A percentile compares a stretch with the other conserved stretches of the same genome.
Conservation (phyloP, 2,888 invertebrate genomes). For the Drosophila greeni region DNA sequence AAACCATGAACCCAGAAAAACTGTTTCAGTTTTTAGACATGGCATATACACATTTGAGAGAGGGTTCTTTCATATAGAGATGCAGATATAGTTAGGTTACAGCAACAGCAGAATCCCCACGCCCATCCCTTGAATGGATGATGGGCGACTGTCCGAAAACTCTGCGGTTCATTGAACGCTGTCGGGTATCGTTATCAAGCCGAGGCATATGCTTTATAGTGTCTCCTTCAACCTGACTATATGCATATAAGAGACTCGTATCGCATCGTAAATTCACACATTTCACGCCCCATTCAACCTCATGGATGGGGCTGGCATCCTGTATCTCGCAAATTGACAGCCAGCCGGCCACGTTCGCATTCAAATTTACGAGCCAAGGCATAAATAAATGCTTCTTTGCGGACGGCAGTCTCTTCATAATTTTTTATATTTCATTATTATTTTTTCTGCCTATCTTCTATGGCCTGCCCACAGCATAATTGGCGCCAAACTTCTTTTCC, state of each 20-base stretch:
- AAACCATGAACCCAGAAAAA: slow-evolving; percentile 20
- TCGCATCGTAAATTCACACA: slow-evolving; percentile 64
- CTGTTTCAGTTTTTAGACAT: neutral
- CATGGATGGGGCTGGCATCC: slow-evolving; percentile 47
- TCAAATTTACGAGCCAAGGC: slow-evolving; percentile 60
- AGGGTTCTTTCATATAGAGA: slow-evolving; percentile 1
- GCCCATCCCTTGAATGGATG: slow-evolving; percentile 24
- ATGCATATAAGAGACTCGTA: slow-evolving; percentile 32
- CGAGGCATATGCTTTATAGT: slow-evolving; percentile 10
- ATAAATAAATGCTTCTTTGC: slow-evolving; percentile 53
- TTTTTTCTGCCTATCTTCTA: slow-evolving; percentile 14
- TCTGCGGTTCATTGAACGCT: slow-evolving; percentile 67
- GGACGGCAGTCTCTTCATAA: slow-evolving; percentile 34
- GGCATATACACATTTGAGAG: slow-evolving; percentile 4
- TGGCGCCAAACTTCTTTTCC: slow-evolving; percentile 38
- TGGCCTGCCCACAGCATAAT: slow-evolving; percentile 39
- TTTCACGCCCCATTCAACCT: slow-evolving; percentile 63
- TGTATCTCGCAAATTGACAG: slow-evolving; percentile 63
- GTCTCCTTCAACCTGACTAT: slow-evolving; percentile 51
- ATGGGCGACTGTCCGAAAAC: slow-evolving; percentile 24
- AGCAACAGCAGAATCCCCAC: slow-evolving; percentile 1
- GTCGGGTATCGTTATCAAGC: slow-evolving; percentile 34
- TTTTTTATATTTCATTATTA: slow-evolving; percentile 36
- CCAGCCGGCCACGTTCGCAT: slow-evolving; percentile 57
- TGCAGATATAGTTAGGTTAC: slow-evolving; percentile 2